A percentile compares a stretch with the other conserved stretches of the same genome.
These are phyloP conservation scores for Anseranas semipalmata DNA, from an alignment of 2,113 vertebrate genomes.

Conservation along the genomic window DNA sequence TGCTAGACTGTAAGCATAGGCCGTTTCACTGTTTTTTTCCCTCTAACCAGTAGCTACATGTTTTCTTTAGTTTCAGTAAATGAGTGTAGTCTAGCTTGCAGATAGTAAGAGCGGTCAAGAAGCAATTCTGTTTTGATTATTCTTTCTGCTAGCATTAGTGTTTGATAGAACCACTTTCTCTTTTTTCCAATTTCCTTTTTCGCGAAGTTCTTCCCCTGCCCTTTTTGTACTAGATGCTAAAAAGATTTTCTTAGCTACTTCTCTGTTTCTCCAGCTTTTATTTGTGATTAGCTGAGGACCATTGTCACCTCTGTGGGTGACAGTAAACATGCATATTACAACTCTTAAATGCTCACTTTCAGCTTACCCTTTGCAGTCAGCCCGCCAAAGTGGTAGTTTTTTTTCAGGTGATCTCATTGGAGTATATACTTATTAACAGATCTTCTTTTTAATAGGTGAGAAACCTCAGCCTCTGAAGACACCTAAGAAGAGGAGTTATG, in stretches of 20 bases:
- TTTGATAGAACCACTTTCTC: neutral
- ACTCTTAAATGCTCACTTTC: neutral
- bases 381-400: neutral
- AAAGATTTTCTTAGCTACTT: neutral
- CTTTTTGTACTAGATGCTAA: neutral
- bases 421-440: neutral
- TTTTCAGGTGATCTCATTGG: neutral
- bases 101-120: neutral
- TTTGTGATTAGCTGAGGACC: neutral
- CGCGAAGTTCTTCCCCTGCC: neutral
- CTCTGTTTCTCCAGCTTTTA: neutral
- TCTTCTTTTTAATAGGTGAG: slow-evolving; percentile 66
- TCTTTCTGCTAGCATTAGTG: neutral
- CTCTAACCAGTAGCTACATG: neutral
- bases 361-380: neutral
- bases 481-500: slow-evolving; percentile 78
- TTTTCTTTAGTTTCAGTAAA: neutral
- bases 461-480: slow-evolving; percentile 78
- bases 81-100: neutral
- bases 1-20: slow-evolving; percentile 92
- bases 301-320: neutral
- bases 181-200: neutral
- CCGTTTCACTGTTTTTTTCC: neutral
- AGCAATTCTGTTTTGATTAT: neutral
- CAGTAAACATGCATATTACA: neutral